Evolutionary conservation across 2,888 invertebrate genomes (phyloP), one percentile per base, ranked within the genome.

Genomic region (Nomada goodeniana): DNA sequence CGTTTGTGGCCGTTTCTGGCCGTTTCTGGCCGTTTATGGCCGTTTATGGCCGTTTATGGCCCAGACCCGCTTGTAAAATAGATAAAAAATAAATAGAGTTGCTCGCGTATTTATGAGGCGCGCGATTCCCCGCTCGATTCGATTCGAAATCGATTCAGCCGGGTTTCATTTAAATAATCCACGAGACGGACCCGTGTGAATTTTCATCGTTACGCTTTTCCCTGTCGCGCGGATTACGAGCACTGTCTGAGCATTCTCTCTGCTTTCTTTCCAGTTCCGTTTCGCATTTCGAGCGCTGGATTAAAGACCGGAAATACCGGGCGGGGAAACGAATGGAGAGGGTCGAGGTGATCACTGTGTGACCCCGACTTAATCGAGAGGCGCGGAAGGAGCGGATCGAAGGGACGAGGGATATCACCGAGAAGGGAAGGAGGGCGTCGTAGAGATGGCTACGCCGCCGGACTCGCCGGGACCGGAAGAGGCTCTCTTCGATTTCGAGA

Each of bases 401-500:
- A 18, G 23, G 26, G 1, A 26, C 10, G 13, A 23, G 13, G 20
- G 50, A 20, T 59, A 5, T 55, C 26, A 26, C 26, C 20, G 29
- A 36, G 26, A 59, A 57, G 59, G 52, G 80, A 47, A 63, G 10
- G 20, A 69, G 59, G 61, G 5, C 10, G 61, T 11, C 42, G 26
- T 36, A 57, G 57, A 67, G 44, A 97, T 98, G 97, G 97, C 97
- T 90, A 97, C 97, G 87, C 97, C 97, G 85, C 97, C 97, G 80
- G 97, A 98, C 88, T 97, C 97, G 86, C 97, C 97, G 70, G 93
- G 92, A 84, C 96, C 97, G 86, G 98, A 98, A 94, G 98, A 98
- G 94, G 97, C 97, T 89, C 97, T 97, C 84, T 98, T 97, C 94
- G 98, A 98, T 93, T 95, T 98, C 93, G 98, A 98, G 94, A 96